Evolutionary conservation across 2,113 vertebrate species (phyloP).

Genomic region (Phocoena sinus): DNA sequence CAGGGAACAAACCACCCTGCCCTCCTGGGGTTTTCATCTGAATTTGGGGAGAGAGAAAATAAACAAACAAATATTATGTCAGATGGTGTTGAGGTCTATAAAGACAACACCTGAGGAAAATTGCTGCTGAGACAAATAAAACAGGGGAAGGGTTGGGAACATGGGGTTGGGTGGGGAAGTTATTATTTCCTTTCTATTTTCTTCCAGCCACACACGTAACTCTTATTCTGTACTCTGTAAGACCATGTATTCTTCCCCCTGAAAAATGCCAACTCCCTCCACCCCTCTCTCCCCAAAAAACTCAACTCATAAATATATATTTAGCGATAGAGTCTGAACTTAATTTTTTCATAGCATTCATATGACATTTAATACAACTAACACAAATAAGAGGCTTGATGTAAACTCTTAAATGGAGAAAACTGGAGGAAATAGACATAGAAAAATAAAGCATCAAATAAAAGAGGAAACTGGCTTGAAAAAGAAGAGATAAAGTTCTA

Average conservation of each 20-base stretch:
- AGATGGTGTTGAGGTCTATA: background rate
- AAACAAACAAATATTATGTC: background rate
- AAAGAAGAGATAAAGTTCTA: slow-evolving; percentile 5
- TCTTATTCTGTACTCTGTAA: background rate
- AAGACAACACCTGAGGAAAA: too few relatives aligned
- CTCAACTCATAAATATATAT: background rate
- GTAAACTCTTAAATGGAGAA: background rate
- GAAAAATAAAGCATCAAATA: background rate
- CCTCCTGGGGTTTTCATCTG: background rate
- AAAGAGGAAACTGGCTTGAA: background rate
- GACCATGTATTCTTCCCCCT: background rate
- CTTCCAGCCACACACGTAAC: background rate
- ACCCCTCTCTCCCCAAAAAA: background rate
- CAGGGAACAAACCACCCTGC: background rate
- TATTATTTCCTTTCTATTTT: background rate
- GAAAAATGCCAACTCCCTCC: background rate
- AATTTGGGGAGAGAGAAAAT: background rate
- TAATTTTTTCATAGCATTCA: background rate
- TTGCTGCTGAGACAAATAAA: background rate
- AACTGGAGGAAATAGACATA: background rate
- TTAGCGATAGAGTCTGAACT: background rate
- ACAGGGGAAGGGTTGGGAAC: background rate
- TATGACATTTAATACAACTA: background rate
- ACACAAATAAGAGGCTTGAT: background rate
- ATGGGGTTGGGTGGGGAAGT: background rate